phyloP scores from a whole-genome alignment of 2,113 vertebrate genomes.

The Phyllopteryx taeniolatus region DNA sequence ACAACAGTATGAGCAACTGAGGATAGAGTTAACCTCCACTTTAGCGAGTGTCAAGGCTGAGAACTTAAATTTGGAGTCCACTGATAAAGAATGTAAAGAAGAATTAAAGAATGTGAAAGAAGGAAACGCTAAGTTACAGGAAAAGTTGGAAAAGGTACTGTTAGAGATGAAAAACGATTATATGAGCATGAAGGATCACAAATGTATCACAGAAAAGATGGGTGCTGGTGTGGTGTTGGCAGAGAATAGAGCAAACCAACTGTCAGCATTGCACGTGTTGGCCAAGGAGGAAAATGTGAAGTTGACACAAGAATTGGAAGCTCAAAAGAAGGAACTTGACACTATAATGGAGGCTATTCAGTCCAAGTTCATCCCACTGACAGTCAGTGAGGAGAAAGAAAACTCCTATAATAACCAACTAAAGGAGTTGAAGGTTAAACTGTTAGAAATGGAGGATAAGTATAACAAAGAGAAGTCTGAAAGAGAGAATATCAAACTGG shows the following conservation, averaged over 20 bases:
- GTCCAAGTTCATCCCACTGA: constrained; percentile 80
- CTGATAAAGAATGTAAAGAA: constrained; percentile 65
- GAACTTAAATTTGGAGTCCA: constrained; percentile 70
- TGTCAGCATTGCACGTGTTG: constrained; percentile 45
- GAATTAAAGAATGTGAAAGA: constrained; percentile 77
- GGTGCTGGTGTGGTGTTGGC: constrained; percentile 55
- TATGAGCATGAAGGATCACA: constrained; percentile 74
- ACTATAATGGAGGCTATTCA: constrained; percentile 89
- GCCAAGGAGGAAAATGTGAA: constrained; percentile 75
- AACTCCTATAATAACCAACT: constrained; percentile 68
- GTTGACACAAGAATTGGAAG: constrained; percentile 81
- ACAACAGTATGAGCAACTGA: constrained; percentile 75
- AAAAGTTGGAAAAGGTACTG: constrained; percentile 70
- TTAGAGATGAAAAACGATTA: constrained; percentile 71
- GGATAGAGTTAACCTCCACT: constrained; percentile 64
- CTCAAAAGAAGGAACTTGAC: constrained; percentile 88
- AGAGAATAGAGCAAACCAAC: constrained; percentile 55
- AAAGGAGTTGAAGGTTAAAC: constrained; percentile 69
- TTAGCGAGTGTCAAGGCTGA: constrained; percentile 78
- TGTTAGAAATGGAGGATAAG: constrained; percentile 71
- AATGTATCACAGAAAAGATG: constrained; percentile 51
- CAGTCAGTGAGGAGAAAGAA: constrained; percentile 78
- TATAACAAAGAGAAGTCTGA: constrained; percentile 61
- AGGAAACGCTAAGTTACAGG: constrained; percentile 76
- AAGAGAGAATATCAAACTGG: constrained; percentile 53